Evolutionary conservation across 2,113 vertebrate genomes (phyloP), one percentile per base, ranked within the genome.

Genomic region (Nycticryphes semicollaris): DNA sequence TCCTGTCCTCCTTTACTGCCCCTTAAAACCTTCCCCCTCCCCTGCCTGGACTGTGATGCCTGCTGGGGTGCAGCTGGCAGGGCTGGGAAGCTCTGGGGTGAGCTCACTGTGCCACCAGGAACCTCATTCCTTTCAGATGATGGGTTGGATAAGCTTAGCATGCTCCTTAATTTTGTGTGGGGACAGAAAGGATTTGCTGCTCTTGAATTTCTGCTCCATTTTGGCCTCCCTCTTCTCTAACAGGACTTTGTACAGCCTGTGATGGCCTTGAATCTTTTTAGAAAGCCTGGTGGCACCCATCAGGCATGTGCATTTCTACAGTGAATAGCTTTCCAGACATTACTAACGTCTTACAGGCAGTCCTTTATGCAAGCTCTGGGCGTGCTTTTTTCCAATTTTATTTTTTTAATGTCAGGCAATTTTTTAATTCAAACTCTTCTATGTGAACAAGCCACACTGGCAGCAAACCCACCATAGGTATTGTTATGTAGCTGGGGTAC

Each of bases 51-150:
- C 22, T 2, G 3, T 50, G 90, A 68, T 0, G 24, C 66, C 64
- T 41, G 51, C 41, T 3, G 6, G 27, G 51, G 31, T 1, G 27
- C 72, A 70, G 80, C 45, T 91, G 90, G 53, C 35, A 57, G 62
- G 68, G 53, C 59, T 23, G 60, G 56, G 53, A 89, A 94, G 43
- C 0, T 0, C 45, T 69, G 48, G 89, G 25, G 4, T 94, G 87
- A 92, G 69, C 91, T 94, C 81, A 88, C 45, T 78, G 51, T 86
- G 30, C 47, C 64, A 66, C 20, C 6, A 13, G 45, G 73, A 93
- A 31, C 57, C 5, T 96, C 86, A 94, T 96, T 91, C 92, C 91
- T 93, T 96, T 92, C 0, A 6, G 57, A 89, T 97, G 92, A 93
- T 85, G 84, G 91, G 78, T 54, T 6, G 14, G 66, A 91, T 74